Base-by-base conservation (phyloP, 2,113 vertebrate genomes). In the Hucho hucho region DNA sequence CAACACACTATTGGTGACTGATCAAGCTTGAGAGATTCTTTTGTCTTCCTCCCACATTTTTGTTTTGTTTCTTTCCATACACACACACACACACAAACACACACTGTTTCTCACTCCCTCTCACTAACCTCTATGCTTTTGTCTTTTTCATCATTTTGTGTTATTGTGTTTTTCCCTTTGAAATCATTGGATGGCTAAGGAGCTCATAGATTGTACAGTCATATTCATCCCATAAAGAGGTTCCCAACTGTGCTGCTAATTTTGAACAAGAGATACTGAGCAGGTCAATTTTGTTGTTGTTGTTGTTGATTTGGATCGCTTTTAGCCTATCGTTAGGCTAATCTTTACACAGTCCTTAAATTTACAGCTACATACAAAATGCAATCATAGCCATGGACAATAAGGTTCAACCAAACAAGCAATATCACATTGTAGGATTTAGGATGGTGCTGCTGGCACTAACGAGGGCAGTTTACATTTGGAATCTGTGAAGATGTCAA, bases 361-460 rank as follows among this genome's bases (percentile, higher is more conserved):
- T 14, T 4, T 18, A 53, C 12, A 53, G 16, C 1, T 53, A 53
- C 49, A 53, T 53, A 53, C 16, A 53, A 53, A 18, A 53, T 53
- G 13, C 16, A 53, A 16, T 49, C 16, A 53, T 18, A 53, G 4
- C 3, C 14, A 53, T 16, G 16, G 49, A 18, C 49, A 53, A 53
- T 4, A 53, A 0, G 4, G 4, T 53, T 16, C 18, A 53, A 18
- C 14, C 49, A 4, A 53, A 53, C 49, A 53, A 53, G 49, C 66
- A 18, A 13, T 9, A 37, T 67, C 1, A 61, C 61, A 69, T 18
- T 6, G 67, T 71, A 75, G 2, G 14, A 43, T 43, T 43, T 11
- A 43, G 83, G 86, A 81, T 80, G 6, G 76, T 83, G 80, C 58
- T n/a, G 26, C 77, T 89, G 87, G 84, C 86, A 80, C 64, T 79